Evolutionary conservation across 2,113 vertebrate species (phyloP).

Genomic region (Mustela lutreola): DNA sequence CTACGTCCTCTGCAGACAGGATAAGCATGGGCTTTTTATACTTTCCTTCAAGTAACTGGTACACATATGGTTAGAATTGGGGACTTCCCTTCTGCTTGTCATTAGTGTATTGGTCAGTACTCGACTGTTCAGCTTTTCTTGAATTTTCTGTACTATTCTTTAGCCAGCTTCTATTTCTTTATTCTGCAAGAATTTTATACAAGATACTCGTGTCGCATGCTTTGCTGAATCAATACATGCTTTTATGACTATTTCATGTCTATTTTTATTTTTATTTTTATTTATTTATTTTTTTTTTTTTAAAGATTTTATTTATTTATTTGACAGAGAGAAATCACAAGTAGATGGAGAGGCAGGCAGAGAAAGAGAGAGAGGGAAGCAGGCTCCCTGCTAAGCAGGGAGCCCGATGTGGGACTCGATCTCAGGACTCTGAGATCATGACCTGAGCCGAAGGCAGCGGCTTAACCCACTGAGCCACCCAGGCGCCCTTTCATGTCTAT

Average conservation of each 20-base stretch:
- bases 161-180: background rate
- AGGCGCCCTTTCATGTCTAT: conserved; percentile 37
- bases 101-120: background rate
- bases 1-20: background rate
- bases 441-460: no score
- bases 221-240: conserved; percentile 4
- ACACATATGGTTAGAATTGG: background rate
- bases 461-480: no score
- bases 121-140: background rate
- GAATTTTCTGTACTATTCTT: background rate
- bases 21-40: background rate
- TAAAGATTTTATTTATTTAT: no score
- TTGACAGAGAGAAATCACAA: no score
- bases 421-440: no score
- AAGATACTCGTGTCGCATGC: background rate
- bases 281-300: no score
- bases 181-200: background rate
- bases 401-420: no score
- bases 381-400: no score
- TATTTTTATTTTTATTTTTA: no score
- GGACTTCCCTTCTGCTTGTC: background rate
- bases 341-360: no score
- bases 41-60: background rate
- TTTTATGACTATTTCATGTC: conserved; percentile 21
- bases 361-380: no score